Percentiles rank a stretch among this genome's conserved stretches.
phyloP scores from a whole-genome alignment of 2,888 invertebrate species.

The Eristalinus sepulchralis region DNA sequence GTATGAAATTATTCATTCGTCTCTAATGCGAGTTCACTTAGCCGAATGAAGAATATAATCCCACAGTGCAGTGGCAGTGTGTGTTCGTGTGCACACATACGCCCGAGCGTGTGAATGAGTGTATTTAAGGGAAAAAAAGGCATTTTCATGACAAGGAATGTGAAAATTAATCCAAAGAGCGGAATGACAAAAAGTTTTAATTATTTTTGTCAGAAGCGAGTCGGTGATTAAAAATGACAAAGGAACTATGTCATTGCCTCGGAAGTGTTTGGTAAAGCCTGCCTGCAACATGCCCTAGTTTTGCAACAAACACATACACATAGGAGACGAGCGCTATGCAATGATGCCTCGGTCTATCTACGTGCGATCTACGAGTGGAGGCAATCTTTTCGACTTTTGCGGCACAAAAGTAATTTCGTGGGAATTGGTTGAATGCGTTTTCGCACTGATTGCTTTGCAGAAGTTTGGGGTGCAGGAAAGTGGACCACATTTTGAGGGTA shows the following conservation, averaged over 20 bases:
- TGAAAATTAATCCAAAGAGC: background rate
- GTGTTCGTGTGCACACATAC: background rate
- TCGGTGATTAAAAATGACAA: background rate
- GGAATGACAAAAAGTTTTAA: conserved; percentile 2
- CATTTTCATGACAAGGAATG: background rate
- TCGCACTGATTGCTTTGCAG: too few relatives aligned
- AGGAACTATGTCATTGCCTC: conserved; percentile 1
- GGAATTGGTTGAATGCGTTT: too few relatives aligned
- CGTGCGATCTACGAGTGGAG: background rate
- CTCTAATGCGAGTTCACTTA: background rate
- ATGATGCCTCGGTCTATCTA: background rate
- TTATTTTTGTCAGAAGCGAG: background rate
- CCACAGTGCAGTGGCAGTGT: background rate
- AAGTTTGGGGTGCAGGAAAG: too few relatives aligned
- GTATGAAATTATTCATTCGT: background rate
- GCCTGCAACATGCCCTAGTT: background rate
- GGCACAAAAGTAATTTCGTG: too few relatives aligned
- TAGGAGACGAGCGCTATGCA: background rate
- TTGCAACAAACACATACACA: background rate
- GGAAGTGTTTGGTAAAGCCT: background rate
- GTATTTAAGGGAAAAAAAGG: background rate
- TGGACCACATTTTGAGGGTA: too few relatives aligned
- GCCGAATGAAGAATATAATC: background rate
- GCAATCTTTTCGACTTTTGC: too few relatives aligned
- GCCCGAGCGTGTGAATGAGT: background rate